Conservation (phyloP, 2,113 vertebrate genomes). For the Mionectes macconnelli region DNA sequence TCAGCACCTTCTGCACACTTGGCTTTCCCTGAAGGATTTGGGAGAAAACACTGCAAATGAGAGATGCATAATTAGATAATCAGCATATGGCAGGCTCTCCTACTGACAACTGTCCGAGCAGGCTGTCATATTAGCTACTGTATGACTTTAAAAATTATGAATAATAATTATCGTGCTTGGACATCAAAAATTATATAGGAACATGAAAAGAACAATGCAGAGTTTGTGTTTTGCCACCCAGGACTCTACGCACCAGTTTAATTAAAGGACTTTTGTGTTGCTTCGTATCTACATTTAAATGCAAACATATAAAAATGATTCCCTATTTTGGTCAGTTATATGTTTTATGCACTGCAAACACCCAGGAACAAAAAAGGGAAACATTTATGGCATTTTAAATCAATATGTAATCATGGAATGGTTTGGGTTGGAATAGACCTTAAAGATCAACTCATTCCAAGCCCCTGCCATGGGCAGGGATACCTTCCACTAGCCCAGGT, state of each 20-base stretch:
- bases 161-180: not conserved
- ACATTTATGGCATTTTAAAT: not conserved
- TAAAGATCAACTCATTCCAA: not conserved
- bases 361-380: not conserved
- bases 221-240: not conserved
- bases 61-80: not conserved
- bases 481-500: fast-evolving
- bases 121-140: not conserved
- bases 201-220: not conserved
- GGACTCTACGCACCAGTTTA: not conserved
- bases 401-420: not conserved
- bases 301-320: not conserved
- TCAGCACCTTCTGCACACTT: not conserved
- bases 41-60: not conserved
- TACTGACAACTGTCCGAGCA: not conserved
- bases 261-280: fast-evolving
- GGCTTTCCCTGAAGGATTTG: not conserved
- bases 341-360: not conserved
- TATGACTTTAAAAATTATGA: not conserved
- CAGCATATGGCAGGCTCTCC: not conserved
- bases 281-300: not conserved
- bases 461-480: not conserved
- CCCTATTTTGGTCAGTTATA: not conserved
- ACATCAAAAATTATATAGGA: not conserved
- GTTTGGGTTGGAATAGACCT: not conserved